phyloP scores from a whole-genome alignment of 2,113 vertebrate species.

The Melanerpes aurifrons region DNA sequence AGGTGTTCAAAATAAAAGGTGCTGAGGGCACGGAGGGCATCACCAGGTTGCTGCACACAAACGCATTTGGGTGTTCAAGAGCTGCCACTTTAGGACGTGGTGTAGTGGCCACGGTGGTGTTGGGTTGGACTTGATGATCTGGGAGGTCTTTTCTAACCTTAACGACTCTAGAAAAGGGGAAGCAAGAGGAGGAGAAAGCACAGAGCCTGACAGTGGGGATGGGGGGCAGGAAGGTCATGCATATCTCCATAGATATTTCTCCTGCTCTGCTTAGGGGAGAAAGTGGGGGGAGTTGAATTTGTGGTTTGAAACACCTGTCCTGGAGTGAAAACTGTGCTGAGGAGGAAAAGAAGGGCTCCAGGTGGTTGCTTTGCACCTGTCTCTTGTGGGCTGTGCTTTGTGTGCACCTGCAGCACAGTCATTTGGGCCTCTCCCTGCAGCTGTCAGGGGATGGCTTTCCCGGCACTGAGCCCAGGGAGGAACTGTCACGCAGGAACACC shows the following conservation, averaged over 20 bases:
- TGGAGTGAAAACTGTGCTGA: background rate
- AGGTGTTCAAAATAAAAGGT: too few relatives aligned
- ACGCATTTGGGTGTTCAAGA: too few relatives aligned
- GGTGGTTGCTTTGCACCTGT: background rate
- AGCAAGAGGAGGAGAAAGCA: background rate
- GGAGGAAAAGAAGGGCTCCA: accelerated
- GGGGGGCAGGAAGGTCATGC: too few relatives aligned
- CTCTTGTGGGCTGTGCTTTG: background rate
- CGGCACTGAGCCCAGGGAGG: accelerated
- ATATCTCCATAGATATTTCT: accelerated
- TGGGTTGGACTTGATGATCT: too few relatives aligned
- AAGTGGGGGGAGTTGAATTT: background rate
- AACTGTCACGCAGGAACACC: background rate
- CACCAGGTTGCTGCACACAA: too few relatives aligned
- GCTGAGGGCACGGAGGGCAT: too few relatives aligned
- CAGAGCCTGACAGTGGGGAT: background rate
- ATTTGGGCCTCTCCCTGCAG: background rate
- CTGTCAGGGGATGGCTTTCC: background rate
- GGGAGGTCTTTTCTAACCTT: too few relatives aligned
- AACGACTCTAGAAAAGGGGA: too few relatives aligned
- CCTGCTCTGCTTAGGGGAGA: background rate
- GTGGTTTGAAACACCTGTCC: background rate
- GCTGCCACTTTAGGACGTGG: too few relatives aligned
- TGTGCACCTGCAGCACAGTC: accelerated
- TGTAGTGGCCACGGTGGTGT: too few relatives aligned